phyloP scores from a whole-genome alignment of 35 echinoderm and acorn worm genomes.

The Heliocidaris erythrogramma region DNA sequence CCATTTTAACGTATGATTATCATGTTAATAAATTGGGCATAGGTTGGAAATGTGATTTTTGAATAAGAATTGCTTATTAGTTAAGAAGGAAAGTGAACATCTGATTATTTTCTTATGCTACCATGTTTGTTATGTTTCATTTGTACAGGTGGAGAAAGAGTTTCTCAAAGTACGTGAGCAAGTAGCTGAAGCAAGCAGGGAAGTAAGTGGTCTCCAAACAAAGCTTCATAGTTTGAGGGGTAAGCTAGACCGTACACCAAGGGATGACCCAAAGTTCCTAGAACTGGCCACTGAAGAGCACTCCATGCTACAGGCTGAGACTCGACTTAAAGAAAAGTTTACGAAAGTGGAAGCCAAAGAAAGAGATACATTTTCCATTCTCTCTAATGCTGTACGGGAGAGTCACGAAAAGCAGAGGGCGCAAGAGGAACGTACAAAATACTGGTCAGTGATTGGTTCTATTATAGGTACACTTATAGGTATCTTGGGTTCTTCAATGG shows the following conservation, averaged over 20 bases:
- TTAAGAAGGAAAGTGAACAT: no score
- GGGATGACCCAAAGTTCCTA: constrained; percentile 90
- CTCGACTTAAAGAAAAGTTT: constrained; percentile 62
- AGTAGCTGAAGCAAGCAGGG: constrained; percentile 61
- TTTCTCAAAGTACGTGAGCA: constrained; percentile 67
- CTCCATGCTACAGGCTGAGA: constrained; percentile 75
- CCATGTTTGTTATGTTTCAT: neutral
- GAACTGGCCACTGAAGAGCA: constrained; percentile 96
- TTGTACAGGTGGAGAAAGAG: constrained; percentile 69
- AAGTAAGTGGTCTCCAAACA: constrained; percentile 70
- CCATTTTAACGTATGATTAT: no score
- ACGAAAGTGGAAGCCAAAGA: constrained; percentile 57
- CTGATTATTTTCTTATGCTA: neutral
- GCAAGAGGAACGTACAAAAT: constrained; percentile 87
- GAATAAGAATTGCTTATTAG: no score
- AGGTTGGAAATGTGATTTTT: no score
- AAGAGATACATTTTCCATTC: constrained; percentile 65
- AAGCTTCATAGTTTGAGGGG: constrained; percentile 72
- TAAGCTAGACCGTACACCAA: constrained; percentile 82
- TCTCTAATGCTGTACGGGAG: constrained; percentile 74
- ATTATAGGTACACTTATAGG: constrained; percentile 80
- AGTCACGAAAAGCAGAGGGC: constrained; percentile 87
- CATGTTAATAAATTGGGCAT: no score
- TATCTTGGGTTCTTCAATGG: constrained; percentile 71
- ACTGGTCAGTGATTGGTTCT: constrained; percentile 88